phyloP scores from a whole-genome alignment of 2,113 vertebrate species.

The Sylvietta virens region DNA sequence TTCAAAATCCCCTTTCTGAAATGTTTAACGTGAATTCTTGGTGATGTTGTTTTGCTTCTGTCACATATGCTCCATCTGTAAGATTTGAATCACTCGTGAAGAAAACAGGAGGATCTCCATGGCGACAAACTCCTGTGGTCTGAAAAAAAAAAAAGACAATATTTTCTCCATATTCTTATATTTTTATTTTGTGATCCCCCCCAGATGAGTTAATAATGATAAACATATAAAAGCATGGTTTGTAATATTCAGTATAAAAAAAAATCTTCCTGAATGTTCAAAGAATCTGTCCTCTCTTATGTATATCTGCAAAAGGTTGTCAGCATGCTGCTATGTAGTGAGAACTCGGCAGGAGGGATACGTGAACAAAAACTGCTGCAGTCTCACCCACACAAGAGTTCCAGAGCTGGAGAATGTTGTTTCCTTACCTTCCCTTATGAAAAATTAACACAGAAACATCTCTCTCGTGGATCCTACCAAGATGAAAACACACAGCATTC shows the following conservation, averaged over 20 bases:
- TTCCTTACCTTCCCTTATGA: background rate
- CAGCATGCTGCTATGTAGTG: background rate
- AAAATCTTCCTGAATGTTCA: background rate
- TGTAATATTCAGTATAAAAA: background rate
- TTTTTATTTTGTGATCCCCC: background rate
- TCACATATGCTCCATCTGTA: conserved; percentile 50
- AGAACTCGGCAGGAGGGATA: background rate
- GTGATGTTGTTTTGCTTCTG: conserved; percentile 42
- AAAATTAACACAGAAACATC: background rate
- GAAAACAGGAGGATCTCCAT: conserved; percentile 66
- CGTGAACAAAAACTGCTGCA: background rate
- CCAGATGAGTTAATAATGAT: background rate
- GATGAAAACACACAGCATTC: background rate
- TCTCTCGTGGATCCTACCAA: background rate
- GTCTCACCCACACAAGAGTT: background rate
- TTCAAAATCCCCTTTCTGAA: conserved; percentile 11
- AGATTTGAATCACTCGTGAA: conserved; percentile 55
- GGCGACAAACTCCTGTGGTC: conserved; percentile 46
- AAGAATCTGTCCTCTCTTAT: background rate
- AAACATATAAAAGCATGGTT: background rate
- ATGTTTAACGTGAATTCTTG: background rate
- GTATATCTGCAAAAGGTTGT: background rate
- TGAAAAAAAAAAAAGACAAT: background rate
- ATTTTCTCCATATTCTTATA: background rate
- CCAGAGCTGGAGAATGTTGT: background rate